Base-by-base conservation (phyloP, 64 coral and sea anemone species). In the Stichodactyla helianthus region DNA sequence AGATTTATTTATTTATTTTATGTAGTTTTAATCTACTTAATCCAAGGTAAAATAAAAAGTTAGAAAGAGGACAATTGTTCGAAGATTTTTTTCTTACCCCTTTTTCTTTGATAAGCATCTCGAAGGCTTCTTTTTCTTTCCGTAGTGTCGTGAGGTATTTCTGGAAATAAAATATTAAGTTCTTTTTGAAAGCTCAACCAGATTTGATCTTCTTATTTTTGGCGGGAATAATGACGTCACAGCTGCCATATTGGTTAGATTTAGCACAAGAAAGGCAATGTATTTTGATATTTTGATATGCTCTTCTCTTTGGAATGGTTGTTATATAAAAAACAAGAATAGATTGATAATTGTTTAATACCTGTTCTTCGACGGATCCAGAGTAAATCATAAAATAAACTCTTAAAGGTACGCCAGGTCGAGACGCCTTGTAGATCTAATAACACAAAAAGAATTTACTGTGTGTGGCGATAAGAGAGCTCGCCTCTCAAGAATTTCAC, bases 51-150 rank as follows among this genome's bases (percentile, higher is more conserved):
- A 58, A 58, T 9, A 15, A 58, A 58, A 15, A 58, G 4, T 58
- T 9, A 58, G 14, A 15, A 11, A 11, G 14, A 58, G 14, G 14
- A 58, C 1, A 6, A 58, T 1, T 58, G 5, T 58, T 20, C 9
- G 65, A 7, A 70, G 11, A 13, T 74, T 57, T 23, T 74, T 57
- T 23, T 87, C 97, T 26, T 86, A 99, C 97, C 88, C 84, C 97
- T 86, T 99, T 99, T 11, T 93, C 88, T 88, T 93, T 92, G 52
- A 99, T 99, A 16, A 99, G 82, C 55, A 86, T 82, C 68, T 99
- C 97, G 83, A 99, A 99, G 8, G 97, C 97, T 83, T 99, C 97
- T 81, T 99, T 99, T 64, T 99, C 96, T 79, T 99, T 99, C 0
- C 96, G 93, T 44, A 99, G 54, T 18, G 93, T 92, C 9, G 96